A percentile compares a stretch with the other conserved stretches of the same genome.
Conservation (phyloP, 2,797 vertebrate genomes). For the Ibycter americanus region DNA sequence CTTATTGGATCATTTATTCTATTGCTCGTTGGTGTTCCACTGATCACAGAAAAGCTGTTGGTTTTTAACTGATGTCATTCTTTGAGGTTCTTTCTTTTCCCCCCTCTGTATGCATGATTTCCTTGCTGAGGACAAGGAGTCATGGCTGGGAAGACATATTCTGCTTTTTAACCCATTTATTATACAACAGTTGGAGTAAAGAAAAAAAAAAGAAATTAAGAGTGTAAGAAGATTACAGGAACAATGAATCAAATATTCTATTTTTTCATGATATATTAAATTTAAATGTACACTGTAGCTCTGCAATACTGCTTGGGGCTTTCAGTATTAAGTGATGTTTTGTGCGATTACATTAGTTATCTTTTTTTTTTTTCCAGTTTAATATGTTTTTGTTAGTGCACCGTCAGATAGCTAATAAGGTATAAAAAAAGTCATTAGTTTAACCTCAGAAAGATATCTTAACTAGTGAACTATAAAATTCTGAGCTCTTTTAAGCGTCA, state of each 20-base stretch:
- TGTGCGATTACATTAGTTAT: slow-evolving; percentile 23
- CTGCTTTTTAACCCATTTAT: neutral
- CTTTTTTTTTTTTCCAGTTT: slow-evolving; percentile 1
- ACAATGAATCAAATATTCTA: neutral
- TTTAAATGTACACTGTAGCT: neutral
- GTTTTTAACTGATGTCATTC: rapidly evolving
- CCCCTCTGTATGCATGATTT: neutral
- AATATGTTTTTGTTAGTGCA: slow-evolving; percentile 63
- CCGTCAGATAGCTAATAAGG: slow-evolving; percentile 65
- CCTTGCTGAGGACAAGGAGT: neutral
- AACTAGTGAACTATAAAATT: slow-evolving; percentile 68
- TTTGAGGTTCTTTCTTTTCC: neutral
- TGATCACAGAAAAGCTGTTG: neutral
- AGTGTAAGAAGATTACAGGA: neutral
- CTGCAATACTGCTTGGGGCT: neutral
- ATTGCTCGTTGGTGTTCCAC: neutral
- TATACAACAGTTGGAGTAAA: neutral
- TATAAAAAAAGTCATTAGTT: slow-evolving; percentile 69
- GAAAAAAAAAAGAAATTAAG: neutral
- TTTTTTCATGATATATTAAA: neutral
- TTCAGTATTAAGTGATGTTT: slow-evolving; percentile 24
- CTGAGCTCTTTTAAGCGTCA: slow-evolving; percentile 56
- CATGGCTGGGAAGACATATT: neutral
- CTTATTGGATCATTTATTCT: neutral
- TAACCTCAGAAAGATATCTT: slow-evolving; percentile 65